Base-by-base conservation (phyloP, 2,797 vertebrate species). In the Chaetodon trifasciatus region DNA sequence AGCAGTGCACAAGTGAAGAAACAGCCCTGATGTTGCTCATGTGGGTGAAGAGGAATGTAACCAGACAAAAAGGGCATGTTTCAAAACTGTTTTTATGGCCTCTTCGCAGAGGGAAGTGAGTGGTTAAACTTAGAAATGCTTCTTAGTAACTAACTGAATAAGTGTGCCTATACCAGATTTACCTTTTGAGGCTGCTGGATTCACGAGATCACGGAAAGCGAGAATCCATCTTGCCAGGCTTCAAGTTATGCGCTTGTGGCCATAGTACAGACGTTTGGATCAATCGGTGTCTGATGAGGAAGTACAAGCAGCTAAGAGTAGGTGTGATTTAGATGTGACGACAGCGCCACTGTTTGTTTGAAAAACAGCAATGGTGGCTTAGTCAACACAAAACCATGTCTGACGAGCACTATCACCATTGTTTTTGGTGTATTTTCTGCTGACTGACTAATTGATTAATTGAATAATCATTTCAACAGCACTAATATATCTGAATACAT, bases 21-120 rank as follows among this genome's bases (percentile, higher is more conserved):
- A 46, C 24, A 73, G 63, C 49, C 15, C 63, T 57, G 56, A 47
- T 68, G 42, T 37, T 0, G 17, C 57, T 63, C 16, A n/a, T 57
- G 57, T 24, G 60, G 35, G 52, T 64, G 6, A 50, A 50, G 17
- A 75, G 21, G 21, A 64, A 64, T 63, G 10, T 64, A 10, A 24
- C 9, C 35, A 16, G 58, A 21, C 24, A 37, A 42, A 74, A 6
- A 32, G 10, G 21, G 17, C 21, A 16, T 57, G 46, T 11, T 52
- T 44, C 57, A 70, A 61, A 52, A 50, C 1, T 1, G 6, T 15
- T 58, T 65, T 46, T 23, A 49, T 16, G 19, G 40, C 5, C 21
- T 11, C 6, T 53, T 40, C 32, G 15, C 11, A 11, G 24, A 8
- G 11, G 1, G 3, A 23, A 7, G 8, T 10, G 0, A 42, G 5